Percentiles rank a stretch among this genome's conserved stretches.
phyloP scores from a whole-genome alignment of 2,888 invertebrate species.

The Tetrapedia diversipes region DNA sequence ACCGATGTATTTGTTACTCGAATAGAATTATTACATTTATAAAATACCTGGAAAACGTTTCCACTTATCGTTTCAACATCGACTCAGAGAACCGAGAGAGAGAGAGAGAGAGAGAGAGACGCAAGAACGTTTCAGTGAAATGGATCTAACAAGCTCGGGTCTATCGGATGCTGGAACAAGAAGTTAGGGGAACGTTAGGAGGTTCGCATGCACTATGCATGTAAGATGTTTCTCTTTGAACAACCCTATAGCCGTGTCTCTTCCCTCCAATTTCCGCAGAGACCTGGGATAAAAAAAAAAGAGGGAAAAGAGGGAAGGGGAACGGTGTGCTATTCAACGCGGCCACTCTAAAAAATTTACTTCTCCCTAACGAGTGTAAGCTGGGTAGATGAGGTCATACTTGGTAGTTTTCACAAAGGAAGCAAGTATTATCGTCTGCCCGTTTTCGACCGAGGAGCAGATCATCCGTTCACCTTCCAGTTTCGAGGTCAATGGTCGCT shows the following conservation, averaged over 20 bases:
- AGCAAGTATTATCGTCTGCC: constrained; percentile 27
- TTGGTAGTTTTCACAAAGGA: constrained; percentile 42
- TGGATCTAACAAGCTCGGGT: constrained; percentile 1
- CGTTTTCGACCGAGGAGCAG: background rate
- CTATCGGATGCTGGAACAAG: constrained; percentile 8
- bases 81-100: too few relatives aligned
- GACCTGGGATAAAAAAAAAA: constrained; percentile 20
- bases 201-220: constrained; percentile 34
- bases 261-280: constrained; percentile 34
- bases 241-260: constrained; percentile 32
- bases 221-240: constrained; percentile 46
- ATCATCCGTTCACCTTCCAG: constrained; percentile 31
- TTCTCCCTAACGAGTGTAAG: constrained; percentile 74
- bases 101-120: background rate
- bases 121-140: background rate
- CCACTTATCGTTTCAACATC: background rate
- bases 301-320: constrained; percentile 19
- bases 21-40: background rate
- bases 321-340: constrained; percentile 71
- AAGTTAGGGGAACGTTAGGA: constrained; percentile 6
- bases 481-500: constrained; percentile 20
- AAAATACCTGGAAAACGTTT: too few relatives aligned
- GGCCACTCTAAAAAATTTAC: constrained; percentile 77
- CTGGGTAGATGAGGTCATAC: constrained; percentile 70
- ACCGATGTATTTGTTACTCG: background rate